These are phyloP conservation scores for Drosophila anomelani DNA, from an alignment of 2,888 invertebrate genomes.

Conservation along the genomic window DNA sequence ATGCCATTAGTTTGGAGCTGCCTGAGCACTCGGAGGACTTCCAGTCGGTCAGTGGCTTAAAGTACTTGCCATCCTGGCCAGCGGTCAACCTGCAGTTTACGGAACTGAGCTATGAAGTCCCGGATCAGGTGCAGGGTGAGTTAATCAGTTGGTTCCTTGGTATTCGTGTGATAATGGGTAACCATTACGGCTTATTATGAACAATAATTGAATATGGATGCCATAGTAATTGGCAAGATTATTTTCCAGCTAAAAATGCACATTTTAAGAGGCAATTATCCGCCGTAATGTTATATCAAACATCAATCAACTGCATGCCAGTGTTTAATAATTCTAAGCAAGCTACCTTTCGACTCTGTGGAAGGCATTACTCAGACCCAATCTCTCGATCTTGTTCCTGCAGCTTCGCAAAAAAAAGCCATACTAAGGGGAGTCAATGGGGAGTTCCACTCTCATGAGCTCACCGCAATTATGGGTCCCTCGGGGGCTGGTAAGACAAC, in stretches of 20 bases:
- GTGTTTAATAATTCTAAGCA: neutral
- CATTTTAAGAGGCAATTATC: slow-evolving; percentile 28
- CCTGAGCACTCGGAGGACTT: slow-evolving; percentile 85
- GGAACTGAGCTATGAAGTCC: slow-evolving; percentile 92
- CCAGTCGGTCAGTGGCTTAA: slow-evolving; percentile 85
- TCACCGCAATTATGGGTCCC: slow-evolving; percentile 96
- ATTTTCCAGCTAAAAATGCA: slow-evolving; percentile 23
- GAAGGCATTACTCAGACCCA: neutral
- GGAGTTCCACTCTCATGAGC: slow-evolving; percentile 92
- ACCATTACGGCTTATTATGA: slow-evolving; percentile 15
- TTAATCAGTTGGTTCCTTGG: neutral
- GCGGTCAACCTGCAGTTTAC: slow-evolving; percentile 93
- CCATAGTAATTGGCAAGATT: slow-evolving; percentile 25
- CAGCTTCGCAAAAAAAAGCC: slow-evolving; percentile 88
- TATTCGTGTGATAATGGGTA: slow-evolving; percentile 19
- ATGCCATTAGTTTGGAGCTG: slow-evolving; percentile 81
- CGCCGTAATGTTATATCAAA: slow-evolving; percentile 2
- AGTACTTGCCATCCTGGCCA: slow-evolving; percentile 88
- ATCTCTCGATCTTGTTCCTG: slow-evolving; percentile 62
- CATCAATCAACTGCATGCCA: slow-evolving; percentile 3
- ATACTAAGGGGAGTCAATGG: slow-evolving; percentile 93
- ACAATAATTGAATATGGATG: slow-evolving; percentile 20
- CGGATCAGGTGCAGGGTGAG: slow-evolving; percentile 88
- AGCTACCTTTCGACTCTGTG: neutral
- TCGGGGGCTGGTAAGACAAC: slow-evolving; percentile 97